Percentiles rank a stretch among this genome's conserved stretches.
These are phyloP conservation scores for Eonycteris spelaea DNA, from an alignment of 2,113 vertebrate species.

Conservation along the genomic window DNA sequence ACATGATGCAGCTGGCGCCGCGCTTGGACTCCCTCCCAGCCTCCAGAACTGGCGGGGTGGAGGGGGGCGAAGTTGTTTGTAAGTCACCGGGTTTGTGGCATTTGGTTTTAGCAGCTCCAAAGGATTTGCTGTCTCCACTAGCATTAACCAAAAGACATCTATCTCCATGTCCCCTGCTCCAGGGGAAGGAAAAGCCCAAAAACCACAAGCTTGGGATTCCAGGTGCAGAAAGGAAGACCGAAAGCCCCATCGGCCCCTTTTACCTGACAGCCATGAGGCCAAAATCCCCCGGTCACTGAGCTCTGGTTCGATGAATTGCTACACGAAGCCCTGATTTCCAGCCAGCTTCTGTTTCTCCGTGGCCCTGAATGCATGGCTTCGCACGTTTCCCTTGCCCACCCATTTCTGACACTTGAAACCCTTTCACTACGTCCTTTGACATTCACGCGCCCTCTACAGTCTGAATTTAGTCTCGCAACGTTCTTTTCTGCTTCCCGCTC, in stretches of 20 bases:
- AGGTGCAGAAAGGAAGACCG: not conserved
- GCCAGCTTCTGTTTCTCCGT: not conserved
- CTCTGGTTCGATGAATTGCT: not conserved
- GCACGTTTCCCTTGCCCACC: not conserved
- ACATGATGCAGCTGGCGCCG: accelerated
- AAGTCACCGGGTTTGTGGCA: not conserved
- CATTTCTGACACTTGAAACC: not conserved
- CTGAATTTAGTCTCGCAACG: not conserved
- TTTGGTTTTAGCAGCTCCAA: not conserved
- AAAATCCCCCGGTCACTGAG: not conserved
- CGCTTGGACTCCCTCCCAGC: not conserved
- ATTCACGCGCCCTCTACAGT: not conserved
- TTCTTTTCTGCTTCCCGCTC: not conserved
- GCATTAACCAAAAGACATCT: not conserved
- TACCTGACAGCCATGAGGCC: no score
- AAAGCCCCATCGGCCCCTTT: not conserved
- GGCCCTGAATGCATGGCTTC: not conserved
- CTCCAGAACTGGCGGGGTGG: not conserved
- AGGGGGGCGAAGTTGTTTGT: no score
- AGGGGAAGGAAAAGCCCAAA: not conserved
- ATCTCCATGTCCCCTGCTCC: not conserved
- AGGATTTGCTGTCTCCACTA: not conserved
- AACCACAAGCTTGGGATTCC: not conserved
- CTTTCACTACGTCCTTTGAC: not conserved
- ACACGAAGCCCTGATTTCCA: accelerated